These are phyloP conservation scores for Monochamus alternatus DNA, from an alignment of 2,888 invertebrate genomes.

Conservation along the genomic window DNA sequence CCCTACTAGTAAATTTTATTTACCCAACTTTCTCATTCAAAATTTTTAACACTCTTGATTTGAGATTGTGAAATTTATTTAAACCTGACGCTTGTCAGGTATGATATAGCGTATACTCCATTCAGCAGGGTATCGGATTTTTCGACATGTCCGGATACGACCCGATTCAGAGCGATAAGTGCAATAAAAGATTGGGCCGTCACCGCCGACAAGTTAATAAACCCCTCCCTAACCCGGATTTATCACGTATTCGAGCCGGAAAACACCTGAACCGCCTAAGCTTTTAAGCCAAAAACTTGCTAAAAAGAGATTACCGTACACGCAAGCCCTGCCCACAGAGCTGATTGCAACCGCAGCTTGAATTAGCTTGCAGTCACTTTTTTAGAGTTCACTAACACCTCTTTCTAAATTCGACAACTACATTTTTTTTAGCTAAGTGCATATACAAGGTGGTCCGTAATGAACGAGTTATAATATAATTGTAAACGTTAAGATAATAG, in stretches of 20 bases:
- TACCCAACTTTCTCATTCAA: too few relatives aligned
- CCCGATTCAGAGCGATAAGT: conserved; percentile 3
- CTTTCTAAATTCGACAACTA: too few relatives aligned
- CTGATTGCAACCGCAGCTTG: not conserved
- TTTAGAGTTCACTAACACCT: not conserved
- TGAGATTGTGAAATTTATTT: too few relatives aligned
- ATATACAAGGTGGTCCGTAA: too few relatives aligned
- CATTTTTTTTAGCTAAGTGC: too few relatives aligned
- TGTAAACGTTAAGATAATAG: too few relatives aligned
- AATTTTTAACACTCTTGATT: too few relatives aligned
- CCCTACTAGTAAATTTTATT: too few relatives aligned
- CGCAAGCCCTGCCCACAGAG: not conserved
- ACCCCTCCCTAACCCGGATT: conserved; percentile 5
- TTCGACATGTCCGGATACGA: not conserved
- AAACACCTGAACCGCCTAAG: conserved; percentile 12
- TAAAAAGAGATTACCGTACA: conserved; percentile 13
- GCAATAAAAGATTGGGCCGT: conserved; percentile 2
- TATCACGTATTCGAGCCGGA: conserved; percentile 12
- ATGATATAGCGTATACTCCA: too few relatives aligned
- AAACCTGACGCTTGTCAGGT: too few relatives aligned
- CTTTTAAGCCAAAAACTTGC: conserved; percentile 13
- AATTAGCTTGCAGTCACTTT: not conserved
- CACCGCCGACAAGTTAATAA: conserved; percentile 10
- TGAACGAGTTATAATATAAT: too few relatives aligned
- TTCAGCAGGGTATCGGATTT: too few relatives aligned